phyloP scores from a whole-genome alignment of 2,797 vertebrate species.

The Enoplosus armatus region DNA sequence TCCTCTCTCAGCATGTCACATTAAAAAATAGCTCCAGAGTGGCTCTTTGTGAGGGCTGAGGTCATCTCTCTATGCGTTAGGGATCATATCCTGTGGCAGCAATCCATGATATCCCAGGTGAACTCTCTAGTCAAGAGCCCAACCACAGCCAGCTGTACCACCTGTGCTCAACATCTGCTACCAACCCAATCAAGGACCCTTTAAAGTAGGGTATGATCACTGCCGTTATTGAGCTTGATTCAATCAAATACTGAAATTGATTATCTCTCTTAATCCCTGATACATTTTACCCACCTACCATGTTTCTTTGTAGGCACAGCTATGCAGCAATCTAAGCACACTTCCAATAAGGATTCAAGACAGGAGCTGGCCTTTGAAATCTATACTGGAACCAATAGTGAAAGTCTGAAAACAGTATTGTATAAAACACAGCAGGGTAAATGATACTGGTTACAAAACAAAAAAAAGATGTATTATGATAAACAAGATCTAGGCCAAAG shows the following conservation, averaged over 20 bases:
- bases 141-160: constrained; percentile 11
- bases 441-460: neutral
- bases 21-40: neutral
- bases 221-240: neutral
- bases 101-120: constrained; percentile 11
- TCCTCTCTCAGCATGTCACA: neutral
- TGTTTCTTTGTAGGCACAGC: neutral
- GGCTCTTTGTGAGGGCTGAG: neutral
- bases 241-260: neutral
- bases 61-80: neutral
- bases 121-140: neutral
- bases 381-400: neutral
- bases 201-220: neutral
- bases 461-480: too few species aligned
- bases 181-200: constrained; percentile 1
- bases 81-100: neutral
- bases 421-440: neutral
- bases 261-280: neutral
- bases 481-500: neutral
- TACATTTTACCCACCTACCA: neutral
- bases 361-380: neutral
- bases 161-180: constrained; percentile 27
- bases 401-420: neutral
- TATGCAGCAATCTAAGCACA: neutral
- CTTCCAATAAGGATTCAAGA: neutral